Base-by-base conservation (phyloP, 2,888 invertebrate genomes). In the Trichogramma dendrolimi region DNA sequence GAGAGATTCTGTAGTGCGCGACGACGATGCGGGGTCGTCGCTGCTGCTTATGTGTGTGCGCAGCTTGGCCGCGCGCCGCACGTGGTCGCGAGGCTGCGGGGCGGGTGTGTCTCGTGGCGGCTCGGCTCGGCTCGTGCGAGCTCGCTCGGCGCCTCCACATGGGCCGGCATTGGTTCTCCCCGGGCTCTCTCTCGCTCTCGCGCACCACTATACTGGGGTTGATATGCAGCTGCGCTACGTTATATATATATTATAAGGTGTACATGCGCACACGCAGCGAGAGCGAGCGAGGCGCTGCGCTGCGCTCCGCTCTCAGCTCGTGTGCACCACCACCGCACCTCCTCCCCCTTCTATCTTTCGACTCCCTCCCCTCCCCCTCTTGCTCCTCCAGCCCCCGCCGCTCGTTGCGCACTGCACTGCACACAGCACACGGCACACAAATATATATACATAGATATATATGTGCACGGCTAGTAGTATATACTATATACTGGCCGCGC, bases 101-200 rank as follows among this genome's bases (percentile, higher is more conserved):
- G 54, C 14, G 46, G 43, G 44, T 38, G 10, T 11, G 65, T 67
- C 27, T 27, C 62, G 69, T 67, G 64, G 62, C 64, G 70, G 68
- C 62, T 66, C 59, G 60, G 58, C n/a, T n/a, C 55, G 65, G 66
- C 68, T 75, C 76, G 74, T 72, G 54, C 76, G 75, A 71, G 57
- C 63, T 69, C 66, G 65, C 72, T 76, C 77, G 78, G 76, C 70
- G 73, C 73, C 74, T 77, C 75, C 78, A 76, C 78, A 77, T 78
- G 78, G 78, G 73, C 75, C 75, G 78, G 77, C 76, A 78, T 78
- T 78, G 78, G 78, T 76, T 76, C 77, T 77, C 76, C 76, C 78
- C 78, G 76, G 63, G 59, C 63, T 44, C 47, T 52, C 58, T 73
- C 74, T 71, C 73, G 70, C 72, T 6, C 27, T 52, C 53, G 58